phyloP scores from a whole-genome alignment of 2,113 vertebrate species.

The Octodon degus region DNA sequence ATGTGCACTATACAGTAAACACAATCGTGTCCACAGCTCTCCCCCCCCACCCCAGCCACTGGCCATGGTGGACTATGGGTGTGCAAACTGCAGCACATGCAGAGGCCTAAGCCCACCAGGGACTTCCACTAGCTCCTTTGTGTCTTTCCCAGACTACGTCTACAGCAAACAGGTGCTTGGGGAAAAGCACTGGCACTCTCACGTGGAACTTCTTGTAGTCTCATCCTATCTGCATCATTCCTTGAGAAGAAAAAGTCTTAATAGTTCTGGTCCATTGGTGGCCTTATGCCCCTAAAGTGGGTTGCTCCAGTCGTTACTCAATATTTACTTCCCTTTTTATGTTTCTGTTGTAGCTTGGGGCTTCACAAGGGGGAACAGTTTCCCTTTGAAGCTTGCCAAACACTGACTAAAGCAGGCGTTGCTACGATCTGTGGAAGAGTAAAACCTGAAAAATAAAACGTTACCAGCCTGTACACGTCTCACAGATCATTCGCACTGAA shows the following conservation, averaged over 20 bases:
- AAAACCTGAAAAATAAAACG: constrained; percentile 39
- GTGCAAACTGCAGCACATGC: constrained; percentile 38
- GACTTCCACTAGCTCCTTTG: not conserved
- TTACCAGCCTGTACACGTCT: not conserved
- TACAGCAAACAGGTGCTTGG: not conserved
- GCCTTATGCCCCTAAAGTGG: not conserved
- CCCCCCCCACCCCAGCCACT: not conserved
- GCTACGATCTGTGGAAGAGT: not conserved
- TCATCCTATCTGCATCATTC: not conserved
- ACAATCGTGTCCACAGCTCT: not conserved
- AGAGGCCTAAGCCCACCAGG: not conserved
- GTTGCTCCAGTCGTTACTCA: not conserved
- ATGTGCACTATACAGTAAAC: constrained; percentile 23
- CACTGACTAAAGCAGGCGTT: not conserved
- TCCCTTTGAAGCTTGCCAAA: not conserved
- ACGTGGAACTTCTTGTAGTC: not conserved
- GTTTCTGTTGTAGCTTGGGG: not conserved
- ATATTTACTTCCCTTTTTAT: not conserved
- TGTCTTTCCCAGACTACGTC: constrained; percentile 1
- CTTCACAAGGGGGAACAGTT: too few relatives aligned
- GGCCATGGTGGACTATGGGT: constrained; percentile 28
- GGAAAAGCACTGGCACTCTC: constrained; percentile 44
- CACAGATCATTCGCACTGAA: not conserved
- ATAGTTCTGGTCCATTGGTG: not conserved
- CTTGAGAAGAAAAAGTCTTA: not conserved